Percentiles rank a stretch among this genome's conserved stretches.
Conservation (phyloP, 2,888 invertebrate species). For the Idaea dimidiata region DNA sequence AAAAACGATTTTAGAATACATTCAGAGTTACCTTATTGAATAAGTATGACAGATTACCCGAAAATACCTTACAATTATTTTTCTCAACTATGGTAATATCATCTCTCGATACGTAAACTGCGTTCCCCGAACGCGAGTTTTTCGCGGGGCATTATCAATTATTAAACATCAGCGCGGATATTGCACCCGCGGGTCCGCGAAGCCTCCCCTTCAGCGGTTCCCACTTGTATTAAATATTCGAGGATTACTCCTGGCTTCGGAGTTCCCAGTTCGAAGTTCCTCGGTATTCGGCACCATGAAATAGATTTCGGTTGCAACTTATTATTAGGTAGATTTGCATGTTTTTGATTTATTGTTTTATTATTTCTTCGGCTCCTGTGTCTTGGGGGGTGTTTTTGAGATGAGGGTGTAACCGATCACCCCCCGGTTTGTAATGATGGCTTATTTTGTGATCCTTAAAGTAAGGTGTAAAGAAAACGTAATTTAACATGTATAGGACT, state of each 20-base stretch:
- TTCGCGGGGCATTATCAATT: slow-evolving; percentile 81
- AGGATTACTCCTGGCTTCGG: slow-evolving; percentile 53
- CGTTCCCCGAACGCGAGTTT: slow-evolving; percentile 66
- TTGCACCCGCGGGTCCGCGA: slow-evolving; percentile 75
- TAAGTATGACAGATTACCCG: too few relatives aligned
- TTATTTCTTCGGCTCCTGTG: slow-evolving; percentile 27
- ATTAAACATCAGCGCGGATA: slow-evolving; percentile 81
- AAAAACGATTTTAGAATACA: too few relatives aligned
- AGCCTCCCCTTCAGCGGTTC: slow-evolving; percentile 60
- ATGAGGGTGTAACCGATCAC: background rate
- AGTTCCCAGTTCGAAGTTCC: slow-evolving; percentile 32
- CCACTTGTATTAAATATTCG: slow-evolving; percentile 78
- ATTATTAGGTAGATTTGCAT: slow-evolving; percentile 80
- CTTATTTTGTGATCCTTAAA: background rate
- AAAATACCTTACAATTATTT: too few relatives aligned
- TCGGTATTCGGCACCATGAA: slow-evolving; percentile 68
- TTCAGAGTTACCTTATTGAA: too few relatives aligned
- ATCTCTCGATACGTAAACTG: slow-evolving; percentile 42
- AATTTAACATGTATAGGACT: too few relatives aligned
- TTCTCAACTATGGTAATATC: slow-evolving; percentile 46
- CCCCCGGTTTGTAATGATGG: background rate
- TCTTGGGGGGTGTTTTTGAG: background rate
- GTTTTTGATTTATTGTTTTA: slow-evolving; percentile 77
- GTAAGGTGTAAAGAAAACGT: background rate
- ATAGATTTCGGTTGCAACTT: slow-evolving; percentile 80